Evolutionary conservation across 2,113 vertebrate species (phyloP).

Genomic region (Turdus rufiventris): DNA sequence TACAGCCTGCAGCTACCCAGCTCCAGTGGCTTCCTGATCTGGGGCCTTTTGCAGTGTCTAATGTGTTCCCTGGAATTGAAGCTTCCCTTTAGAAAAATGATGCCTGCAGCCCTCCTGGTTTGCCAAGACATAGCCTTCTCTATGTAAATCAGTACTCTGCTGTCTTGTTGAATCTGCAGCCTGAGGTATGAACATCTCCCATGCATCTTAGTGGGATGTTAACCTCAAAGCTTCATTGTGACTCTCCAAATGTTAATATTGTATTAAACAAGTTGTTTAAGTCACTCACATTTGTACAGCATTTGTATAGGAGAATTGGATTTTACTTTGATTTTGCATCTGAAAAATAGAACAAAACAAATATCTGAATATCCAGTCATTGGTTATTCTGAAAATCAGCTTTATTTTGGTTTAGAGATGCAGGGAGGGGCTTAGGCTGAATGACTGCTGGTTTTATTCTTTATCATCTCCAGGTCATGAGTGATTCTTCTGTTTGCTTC

Average conservation of each 20-base stretch:
- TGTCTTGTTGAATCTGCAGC: slow-evolving; percentile 31
- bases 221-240: slow-evolving; percentile 27
- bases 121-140: background rate
- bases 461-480: background rate
- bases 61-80: background rate
- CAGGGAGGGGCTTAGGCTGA: background rate
- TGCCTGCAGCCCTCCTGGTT: background rate
- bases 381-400: background rate
- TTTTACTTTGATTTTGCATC: background rate
- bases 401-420: background rate
- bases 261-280: slow-evolving; percentile 23
- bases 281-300: background rate
- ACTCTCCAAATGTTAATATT: background rate
- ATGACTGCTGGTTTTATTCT: background rate
- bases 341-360: background rate
- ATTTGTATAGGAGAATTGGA: background rate
- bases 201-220: slow-evolving; percentile 24
- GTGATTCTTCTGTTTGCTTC: background rate
- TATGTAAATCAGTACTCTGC: slow-evolving; percentile 22
- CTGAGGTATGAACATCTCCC: slow-evolving; percentile 14
- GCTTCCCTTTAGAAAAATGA: background rate
- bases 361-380: background rate
- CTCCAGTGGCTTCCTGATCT: background rate
- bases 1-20: background rate
- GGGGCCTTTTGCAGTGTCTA: background rate